Percentiles rank a stretch among this genome's conserved stretches.
phyloP scores from a whole-genome alignment of 2,888 invertebrate species.

The Cistogaster globosa region DNA sequence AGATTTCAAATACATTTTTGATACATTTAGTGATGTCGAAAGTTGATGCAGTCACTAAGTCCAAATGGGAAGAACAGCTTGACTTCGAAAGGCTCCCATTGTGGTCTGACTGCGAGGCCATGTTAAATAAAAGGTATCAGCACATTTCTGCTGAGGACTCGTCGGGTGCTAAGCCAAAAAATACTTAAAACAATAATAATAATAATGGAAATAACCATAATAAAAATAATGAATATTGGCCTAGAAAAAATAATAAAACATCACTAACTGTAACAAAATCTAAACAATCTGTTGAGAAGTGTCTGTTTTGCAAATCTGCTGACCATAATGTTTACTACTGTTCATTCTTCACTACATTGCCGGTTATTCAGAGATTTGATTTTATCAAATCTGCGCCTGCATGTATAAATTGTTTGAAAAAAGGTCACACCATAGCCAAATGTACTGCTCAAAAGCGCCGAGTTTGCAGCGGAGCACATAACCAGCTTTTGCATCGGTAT shows the following conservation, averaged over 20 bases:
- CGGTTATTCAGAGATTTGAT: conserved; percentile 8
- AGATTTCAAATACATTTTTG: too few relatives aligned
- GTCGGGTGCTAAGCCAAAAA: conserved; percentile 1
- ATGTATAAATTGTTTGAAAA: conserved; percentile 25
- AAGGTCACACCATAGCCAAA: conserved; percentile 59
- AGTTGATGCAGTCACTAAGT: too few relatives aligned
- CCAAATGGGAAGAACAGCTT: too few relatives aligned
- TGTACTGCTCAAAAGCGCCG: conserved; percentile 35
- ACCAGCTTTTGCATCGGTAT: too few relatives aligned
- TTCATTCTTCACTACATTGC: neutral
- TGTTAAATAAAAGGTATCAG: conserved; percentile 49
- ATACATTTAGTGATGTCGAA: too few relatives aligned
- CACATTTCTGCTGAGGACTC: conserved; percentile 45
- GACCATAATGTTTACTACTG: neutral
- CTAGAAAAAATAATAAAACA: too few relatives aligned
- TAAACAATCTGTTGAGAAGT: too few relatives aligned
- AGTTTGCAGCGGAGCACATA: neutral
- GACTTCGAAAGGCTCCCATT: too few relatives aligned
- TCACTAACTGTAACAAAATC: too few relatives aligned
- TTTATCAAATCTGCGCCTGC: conserved; percentile 18
- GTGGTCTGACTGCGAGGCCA: too few relatives aligned
- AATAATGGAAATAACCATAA: neutral
- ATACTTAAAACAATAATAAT: neutral
- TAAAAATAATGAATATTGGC: too few relatives aligned
- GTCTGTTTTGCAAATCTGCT: too few relatives aligned